Base-by-base conservation (phyloP, 2,113 vertebrate genomes). In the Paedocypris sp. region DNA sequence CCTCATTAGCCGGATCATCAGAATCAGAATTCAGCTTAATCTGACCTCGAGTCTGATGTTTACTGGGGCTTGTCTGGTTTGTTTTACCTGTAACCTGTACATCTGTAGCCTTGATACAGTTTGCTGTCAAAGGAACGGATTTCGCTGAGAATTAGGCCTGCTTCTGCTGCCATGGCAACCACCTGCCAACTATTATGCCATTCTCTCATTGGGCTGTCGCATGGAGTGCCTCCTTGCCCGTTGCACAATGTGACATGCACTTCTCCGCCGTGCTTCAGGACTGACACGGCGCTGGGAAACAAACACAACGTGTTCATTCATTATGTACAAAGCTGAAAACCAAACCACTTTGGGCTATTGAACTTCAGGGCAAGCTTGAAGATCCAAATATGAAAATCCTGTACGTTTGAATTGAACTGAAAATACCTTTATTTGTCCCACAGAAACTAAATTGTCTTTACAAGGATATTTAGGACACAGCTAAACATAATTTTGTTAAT, bases 161-260 rank as follows among this genome's bases (percentile, higher is more conserved):
- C 92, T 28, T 77, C 83, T 0, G 95, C 88, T 53, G 94, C 95
- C 91, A 95, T 85, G 8, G 90, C 85, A 61, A 85, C 88, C 9
- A 87, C 82, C 76, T 98, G 94, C 95, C 95, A 98, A 75, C 95
- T 98, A 82, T 98, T 96, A 77, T 97, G 90, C 91, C 94, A 93
- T 58, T 93, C 91, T 62, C 95, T 87, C 70, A 63, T 72, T 0
- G 89, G 91, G 11, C 78, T 84, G 69, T 98, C 95, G 1, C 66
- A 88, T 2, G 89, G 90, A 3, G 95, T 97, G 2, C 94, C 95
- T 1, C 95, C 95, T 73, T 98, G 94, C 8, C 95, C 93, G 10
- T 78, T 92, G 73, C 95, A 98, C 41, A 98, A 75, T 22, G 90
- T 82, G 50, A 98, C 83, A 0, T 91, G 90, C 15, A 97, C 45